A percentile compares a stretch with the other conserved stretches of the same genome.
These are phyloP conservation scores for Melanophora roralis DNA, from an alignment of 2,888 invertebrate genomes.

Conservation along the genomic window DNA sequence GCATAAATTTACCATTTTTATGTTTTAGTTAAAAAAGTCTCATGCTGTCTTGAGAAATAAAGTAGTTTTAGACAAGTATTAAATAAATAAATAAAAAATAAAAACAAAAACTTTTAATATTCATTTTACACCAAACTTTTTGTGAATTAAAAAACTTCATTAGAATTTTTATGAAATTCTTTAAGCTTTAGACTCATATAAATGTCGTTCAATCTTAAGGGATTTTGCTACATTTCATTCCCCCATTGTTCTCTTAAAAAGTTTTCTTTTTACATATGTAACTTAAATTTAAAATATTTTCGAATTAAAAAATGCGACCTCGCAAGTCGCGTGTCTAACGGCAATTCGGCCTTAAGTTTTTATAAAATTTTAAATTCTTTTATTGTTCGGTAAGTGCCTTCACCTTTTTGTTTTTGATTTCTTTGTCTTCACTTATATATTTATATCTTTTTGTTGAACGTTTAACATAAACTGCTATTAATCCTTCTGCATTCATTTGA, in stretches of 20 bases:
- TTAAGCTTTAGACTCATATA: not conserved
- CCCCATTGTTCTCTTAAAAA: not conserved
- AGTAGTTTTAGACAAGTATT: not conserved
- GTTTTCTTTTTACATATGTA: not conserved
- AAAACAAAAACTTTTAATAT: conserved; percentile 21
- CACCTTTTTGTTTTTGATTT: not conserved
- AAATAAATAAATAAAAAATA: not conserved
- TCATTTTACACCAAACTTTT: not conserved
- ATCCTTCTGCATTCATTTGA: conserved; percentile 20
- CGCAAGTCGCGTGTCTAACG: conserved; percentile 48
- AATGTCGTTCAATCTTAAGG: no score
- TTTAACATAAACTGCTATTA: conserved; percentile 14
- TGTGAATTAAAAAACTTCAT: not conserved
- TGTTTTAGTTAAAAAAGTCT: not conserved
- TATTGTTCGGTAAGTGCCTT: conserved; percentile 21
- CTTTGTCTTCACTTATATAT: not conserved
- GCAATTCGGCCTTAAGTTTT: conserved; percentile 49
- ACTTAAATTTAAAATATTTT: not conserved
- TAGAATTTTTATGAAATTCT: conserved; percentile 6
- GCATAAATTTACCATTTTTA: conserved; percentile 40
- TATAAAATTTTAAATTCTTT: conserved; percentile 17
- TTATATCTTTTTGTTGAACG: not conserved
- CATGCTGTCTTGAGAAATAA: conserved; percentile 25
- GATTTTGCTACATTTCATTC: no score
- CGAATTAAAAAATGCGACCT: not conserved